Evolutionary conservation across 2,888 invertebrate species (phyloP), one percentile per base, ranked within the genome.

Genomic region (Caradrina kadenii): DNA sequence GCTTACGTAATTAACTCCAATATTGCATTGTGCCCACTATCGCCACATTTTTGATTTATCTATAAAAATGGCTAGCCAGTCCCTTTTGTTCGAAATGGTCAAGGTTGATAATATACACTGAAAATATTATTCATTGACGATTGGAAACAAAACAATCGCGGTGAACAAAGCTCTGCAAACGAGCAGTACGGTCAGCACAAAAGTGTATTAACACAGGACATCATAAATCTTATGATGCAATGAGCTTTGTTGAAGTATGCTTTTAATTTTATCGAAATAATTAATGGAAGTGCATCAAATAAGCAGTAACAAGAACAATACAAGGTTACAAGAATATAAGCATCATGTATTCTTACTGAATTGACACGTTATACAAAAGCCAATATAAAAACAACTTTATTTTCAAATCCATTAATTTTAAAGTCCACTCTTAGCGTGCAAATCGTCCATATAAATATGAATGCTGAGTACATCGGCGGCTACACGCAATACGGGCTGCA

Each of bases 11-110:
- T 91, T 88, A 89, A 83, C 81, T 86, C 88, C 87, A 88, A 89
- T 82, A 87, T 88, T 85, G 88, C 88, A 89, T 89, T 90, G 88
- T 88, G 26, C 60, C 70, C 64, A 87, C 76, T 85, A 88, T 88
- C 83, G 79, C 70, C 65, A 79, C 66, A 76, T 83, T 88, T 90
- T 87, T 89, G 86, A 91, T 91, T 87, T 87, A 91, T 91, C 86
- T 87, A 87, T 85, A 84, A 88, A 86, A 88, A 85, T 68, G 76
- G 73, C 84, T 73, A 74, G 83, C 80, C 86, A 83, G 85, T 86
- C 86, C 83, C 90, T 89, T 91, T 91, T 91, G 89, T 91, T 89
- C 72, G 69, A 66, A 87, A 91, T 91, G 88, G 88, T 90, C 90
- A 91, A 90, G 92, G 91, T 63, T 81, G 69, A 69, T 73, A 79